Evolutionary conservation across 2,888 invertebrate genomes (phyloP).

Genomic region (Patella ulyssiponensis): DNA sequence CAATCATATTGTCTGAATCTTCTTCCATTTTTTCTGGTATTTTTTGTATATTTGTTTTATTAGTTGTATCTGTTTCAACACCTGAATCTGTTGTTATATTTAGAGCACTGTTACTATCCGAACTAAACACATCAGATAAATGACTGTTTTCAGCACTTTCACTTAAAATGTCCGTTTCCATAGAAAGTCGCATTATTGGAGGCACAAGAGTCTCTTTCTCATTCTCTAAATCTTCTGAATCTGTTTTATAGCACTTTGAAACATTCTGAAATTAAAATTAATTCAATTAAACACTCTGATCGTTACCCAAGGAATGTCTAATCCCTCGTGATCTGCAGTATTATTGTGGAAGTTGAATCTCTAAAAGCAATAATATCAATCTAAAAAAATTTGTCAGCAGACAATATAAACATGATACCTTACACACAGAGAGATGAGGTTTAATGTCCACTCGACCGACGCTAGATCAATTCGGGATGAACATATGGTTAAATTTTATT

Average conservation of each 20-base stretch:
- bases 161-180: not conserved
- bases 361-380: too few relatives aligned
- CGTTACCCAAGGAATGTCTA: too few relatives aligned
- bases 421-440: too few relatives aligned
- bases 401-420: too few relatives aligned
- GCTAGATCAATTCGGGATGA: too few relatives aligned
- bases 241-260: constrained; percentile 5
- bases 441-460: too few relatives aligned
- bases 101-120: not conserved
- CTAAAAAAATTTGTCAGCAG: too few relatives aligned
- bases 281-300: too few relatives aligned
- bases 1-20: not conserved
- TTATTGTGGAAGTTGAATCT: too few relatives aligned
- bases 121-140: not conserved
- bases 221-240: not conserved
- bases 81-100: not conserved
- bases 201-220: not conserved
- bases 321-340: too few relatives aligned
- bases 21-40: constrained; percentile 1
- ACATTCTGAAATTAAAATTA: not conserved
- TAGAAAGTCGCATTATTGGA: too few relatives aligned
- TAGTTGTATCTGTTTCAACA: not conserved
- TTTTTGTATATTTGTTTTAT: not conserved
- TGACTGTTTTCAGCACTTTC: not conserved
- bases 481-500: too few relatives aligned